Percentiles rank a stretch among this genome's conserved stretches.
Conservation (phyloP, 2,797 vertebrate species). For the Pelochelys cantorii region DNA sequence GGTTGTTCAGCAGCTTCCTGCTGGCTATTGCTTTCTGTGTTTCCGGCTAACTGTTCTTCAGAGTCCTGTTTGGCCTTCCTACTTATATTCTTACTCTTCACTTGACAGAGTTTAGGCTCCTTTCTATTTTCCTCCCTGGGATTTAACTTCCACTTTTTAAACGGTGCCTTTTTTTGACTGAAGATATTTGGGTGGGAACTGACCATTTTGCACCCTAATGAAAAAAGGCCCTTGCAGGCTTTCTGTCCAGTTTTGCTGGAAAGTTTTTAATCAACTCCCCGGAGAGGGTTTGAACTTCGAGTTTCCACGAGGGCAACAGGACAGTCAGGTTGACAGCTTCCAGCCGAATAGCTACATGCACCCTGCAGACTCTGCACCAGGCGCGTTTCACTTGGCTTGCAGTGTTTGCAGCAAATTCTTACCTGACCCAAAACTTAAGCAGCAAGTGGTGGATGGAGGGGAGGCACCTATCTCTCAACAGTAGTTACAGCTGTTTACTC, state of each 20-base stretch:
- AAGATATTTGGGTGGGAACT: too few species aligned
- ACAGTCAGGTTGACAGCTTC: background rate
- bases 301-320: background rate
- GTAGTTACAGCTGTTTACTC: background rate
- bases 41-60: too few species aligned
- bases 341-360: background rate
- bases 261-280: background rate
- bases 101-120: too few species aligned
- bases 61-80: too few species aligned
- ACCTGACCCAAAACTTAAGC: background rate
- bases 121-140: too few species aligned
- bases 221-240: too few species aligned
- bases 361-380: background rate
- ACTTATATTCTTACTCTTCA: too few species aligned
- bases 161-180: too few species aligned
- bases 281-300: background rate
- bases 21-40: too few species aligned
- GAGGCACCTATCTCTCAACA: background rate
- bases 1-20: too few species aligned
- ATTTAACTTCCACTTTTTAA: too few species aligned
- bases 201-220: too few species aligned
- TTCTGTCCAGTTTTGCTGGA: background rate
- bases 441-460: rapidly evolving
- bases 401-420: background rate
- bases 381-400: background rate